Evolutionary conservation across 2,888 invertebrate species (phyloP), one percentile per base, ranked within the genome.

Genomic region (Encarsia formosa): DNA sequence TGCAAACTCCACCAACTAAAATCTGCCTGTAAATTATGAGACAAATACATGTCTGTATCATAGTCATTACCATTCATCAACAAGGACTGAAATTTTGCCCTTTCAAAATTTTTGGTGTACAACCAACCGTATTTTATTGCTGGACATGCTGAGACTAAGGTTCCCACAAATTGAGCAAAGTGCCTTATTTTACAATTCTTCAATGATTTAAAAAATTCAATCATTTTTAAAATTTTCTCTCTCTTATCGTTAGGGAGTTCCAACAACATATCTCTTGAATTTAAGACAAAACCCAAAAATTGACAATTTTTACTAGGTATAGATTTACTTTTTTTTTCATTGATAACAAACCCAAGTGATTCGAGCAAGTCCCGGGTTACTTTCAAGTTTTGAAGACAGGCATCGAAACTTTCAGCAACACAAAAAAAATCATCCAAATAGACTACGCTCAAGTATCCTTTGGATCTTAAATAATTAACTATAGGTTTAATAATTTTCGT

Each of bases 391-490:
- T 32, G 18, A 9, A 11, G 18, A 19, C 43, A 55, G 23, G 48
- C 35, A 15, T 9, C 18, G 9, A 16, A 13, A 13, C 47, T 42
- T n/a, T 51, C 15, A 0, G 43, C 56, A 19, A 59, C 15, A 4
- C 54, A 19, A 6, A 60, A 32, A 39, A 54, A 40, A 52, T 60
- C 60, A 23, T 60, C 57, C n/a, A 58, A 37, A 37, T 57, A 58
- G 8, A 42, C 32, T 0, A 48, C 45, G 2, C 24, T 35, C 9
- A 20, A 4, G 20, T 37, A 22, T n/a, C 45, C 35, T 35, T 16
- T 24, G 32, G 19, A 3, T 35, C 49, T 20, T 6, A 56, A 29
- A 11, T 9, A 8, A 34, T 26, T n/a, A 9, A 55, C 15, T 3
- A 54, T 43, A 4, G 56, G 56, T 37, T 59, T 60, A 18, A 57